Percentiles rank a stretch among this genome's conserved stretches.
Conservation (phyloP, 2,113 vertebrate species). For the Bubo bubo region DNA sequence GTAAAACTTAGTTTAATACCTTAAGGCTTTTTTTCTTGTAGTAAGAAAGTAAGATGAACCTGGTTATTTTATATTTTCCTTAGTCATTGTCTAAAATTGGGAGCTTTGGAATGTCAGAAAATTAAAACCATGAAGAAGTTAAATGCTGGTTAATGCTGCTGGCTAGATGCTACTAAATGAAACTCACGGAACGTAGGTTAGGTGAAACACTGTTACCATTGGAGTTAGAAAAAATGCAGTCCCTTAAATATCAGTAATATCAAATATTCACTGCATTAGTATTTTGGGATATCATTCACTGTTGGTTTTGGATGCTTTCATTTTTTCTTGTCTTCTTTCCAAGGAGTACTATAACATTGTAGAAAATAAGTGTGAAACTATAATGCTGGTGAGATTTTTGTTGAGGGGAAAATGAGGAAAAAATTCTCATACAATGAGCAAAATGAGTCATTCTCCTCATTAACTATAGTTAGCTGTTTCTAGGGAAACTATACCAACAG, state of each 20-base stretch:
- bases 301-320: not conserved
- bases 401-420: not conserved
- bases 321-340: not conserved
- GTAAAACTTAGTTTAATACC: not conserved
- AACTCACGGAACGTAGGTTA: not conserved
- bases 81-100: not conserved
- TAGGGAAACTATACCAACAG: not conserved
- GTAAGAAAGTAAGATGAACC: not conserved
- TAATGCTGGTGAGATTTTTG: not conserved
- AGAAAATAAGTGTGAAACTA: not conserved
- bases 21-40: not conserved
- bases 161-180: not conserved
- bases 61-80: not conserved
- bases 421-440: not conserved
- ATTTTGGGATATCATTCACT: not conserved
- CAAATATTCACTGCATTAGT: not conserved
- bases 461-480: not conserved
- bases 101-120: not conserved
- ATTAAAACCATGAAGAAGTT: not conserved
- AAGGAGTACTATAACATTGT: not conserved
- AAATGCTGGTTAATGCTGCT: no score
- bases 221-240: not conserved
- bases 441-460: not conserved
- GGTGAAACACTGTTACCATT: not conserved
- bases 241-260: not conserved